phyloP scores from a whole-genome alignment of 2,797 vertebrate species.

The Halcyon chelicuti region DNA sequence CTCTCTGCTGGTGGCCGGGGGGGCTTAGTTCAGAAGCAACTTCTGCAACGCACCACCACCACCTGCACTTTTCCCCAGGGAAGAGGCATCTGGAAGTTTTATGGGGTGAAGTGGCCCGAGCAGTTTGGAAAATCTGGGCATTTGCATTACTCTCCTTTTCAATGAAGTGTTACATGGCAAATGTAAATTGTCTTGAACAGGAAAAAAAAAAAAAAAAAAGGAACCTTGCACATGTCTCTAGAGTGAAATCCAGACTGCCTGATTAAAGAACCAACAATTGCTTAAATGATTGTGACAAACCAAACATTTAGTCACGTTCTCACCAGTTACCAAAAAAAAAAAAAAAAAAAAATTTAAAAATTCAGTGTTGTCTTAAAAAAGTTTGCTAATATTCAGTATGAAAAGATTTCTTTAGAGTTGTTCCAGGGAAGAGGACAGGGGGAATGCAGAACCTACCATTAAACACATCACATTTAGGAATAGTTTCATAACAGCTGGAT shows the following conservation, averaged over 20 bases:
- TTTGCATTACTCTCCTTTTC: neutral
- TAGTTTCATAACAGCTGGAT: neutral
- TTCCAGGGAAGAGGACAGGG: neutral
- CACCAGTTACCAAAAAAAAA: neutral
- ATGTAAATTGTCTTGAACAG: neutral
- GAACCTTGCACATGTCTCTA: neutral
- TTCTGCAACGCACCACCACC: neutral
- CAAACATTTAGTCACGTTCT: neutral
- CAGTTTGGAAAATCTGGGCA: neutral
- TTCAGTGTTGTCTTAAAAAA: neutral
- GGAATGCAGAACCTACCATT: neutral
- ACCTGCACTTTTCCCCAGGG: neutral
- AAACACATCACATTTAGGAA: neutral
- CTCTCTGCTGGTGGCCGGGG: neutral
- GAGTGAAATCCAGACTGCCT: neutral
- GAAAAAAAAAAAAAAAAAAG: neutral
- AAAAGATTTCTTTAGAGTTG: neutral
- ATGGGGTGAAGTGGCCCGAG: neutral
- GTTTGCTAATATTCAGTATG: neutral
- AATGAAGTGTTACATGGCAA: neutral
- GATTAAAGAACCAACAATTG: neutral
- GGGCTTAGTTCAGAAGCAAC: neutral
- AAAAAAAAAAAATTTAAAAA: no score
- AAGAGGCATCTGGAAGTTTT: slow-evolving; percentile 26
- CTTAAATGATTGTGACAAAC: neutral